A percentile compares a stretch with the other conserved stretches of the same genome.
Evolutionary conservation across 1,140 invertebrate species (phyloP).

Genomic region (Pemphigus obesinymphae): DNA sequence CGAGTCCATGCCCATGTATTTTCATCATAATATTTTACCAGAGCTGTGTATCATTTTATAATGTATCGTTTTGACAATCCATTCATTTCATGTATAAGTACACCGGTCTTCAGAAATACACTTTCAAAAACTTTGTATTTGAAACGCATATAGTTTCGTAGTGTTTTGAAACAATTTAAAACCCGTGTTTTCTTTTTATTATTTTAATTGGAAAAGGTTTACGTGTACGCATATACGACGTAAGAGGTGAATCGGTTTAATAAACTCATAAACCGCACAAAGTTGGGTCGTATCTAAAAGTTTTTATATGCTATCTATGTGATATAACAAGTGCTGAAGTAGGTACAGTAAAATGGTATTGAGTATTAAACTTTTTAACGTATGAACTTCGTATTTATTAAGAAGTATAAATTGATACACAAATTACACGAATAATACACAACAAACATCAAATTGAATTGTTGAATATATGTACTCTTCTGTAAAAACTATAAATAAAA

Average conservation of each 20-base stretch:
- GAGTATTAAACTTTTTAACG: neutral
- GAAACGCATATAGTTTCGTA: too few relatives aligned
- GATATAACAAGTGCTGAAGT: neutral
- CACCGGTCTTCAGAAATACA: neutral
- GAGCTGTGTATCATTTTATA: neutral
- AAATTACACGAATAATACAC: too few relatives aligned
- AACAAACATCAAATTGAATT: too few relatives aligned
- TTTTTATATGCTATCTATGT: neutral
- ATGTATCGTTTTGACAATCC: constrained; percentile 32
- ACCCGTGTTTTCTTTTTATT: neutral
- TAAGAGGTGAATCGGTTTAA: neutral
- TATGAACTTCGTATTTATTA: neutral
- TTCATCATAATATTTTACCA: neutral
- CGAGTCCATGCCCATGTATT: neutral
- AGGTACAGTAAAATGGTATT: neutral
- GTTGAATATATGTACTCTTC: too few relatives aligned
- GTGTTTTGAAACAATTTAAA: neutral
- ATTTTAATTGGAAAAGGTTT: neutral
- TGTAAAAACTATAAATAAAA: too few relatives aligned
- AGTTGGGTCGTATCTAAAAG: neutral
- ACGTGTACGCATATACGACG: neutral
- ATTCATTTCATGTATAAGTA: neutral
- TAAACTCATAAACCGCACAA: neutral
- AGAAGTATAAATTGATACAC: too few relatives aligned
- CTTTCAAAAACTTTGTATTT: neutral